These are phyloP conservation scores for Drosophila incognita DNA, from an alignment of 2,888 invertebrate genomes.

Conservation along the genomic window DNA sequence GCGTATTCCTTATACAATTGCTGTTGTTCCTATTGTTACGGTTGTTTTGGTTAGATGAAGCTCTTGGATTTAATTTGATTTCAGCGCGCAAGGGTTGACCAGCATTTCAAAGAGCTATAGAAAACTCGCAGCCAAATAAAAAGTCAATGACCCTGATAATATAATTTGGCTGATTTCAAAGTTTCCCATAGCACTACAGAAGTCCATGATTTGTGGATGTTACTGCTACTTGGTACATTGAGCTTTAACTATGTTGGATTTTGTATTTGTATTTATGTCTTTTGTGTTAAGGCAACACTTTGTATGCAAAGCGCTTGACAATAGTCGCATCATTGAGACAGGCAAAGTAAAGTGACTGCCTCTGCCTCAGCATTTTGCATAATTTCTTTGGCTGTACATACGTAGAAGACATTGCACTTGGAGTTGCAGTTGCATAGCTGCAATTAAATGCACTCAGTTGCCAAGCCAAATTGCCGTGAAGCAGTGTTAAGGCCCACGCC, in stretches of 20 bases:
- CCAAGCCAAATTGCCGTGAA: slow-evolving; percentile 54
- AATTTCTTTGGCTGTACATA: slow-evolving; percentile 15
- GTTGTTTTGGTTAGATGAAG: slow-evolving; percentile 38
- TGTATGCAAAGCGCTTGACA: slow-evolving; percentile 73
- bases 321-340: slow-evolving; percentile 52
- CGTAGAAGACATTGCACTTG: slow-evolving; percentile 65
- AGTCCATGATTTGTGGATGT: slow-evolving; percentile 13
- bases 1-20: slow-evolving; percentile 30
- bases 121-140: slow-evolving; percentile 1
- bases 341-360: slow-evolving; percentile 2
- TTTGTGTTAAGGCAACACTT: slow-evolving; percentile 45
- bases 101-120: slow-evolving; percentile 28
- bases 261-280: slow-evolving; percentile 6
- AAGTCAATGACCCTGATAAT: slow-evolving; percentile 39
- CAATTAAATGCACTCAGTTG: slow-evolving; percentile 77
- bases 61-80: slow-evolving; percentile 57
- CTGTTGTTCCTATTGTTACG: slow-evolving; percentile 21
- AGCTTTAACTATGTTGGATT: slow-evolving; percentile 60
- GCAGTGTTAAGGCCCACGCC: slow-evolving; percentile 44
- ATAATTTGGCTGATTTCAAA: background rate
- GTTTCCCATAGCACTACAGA: slow-evolving; percentile 31
- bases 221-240: slow-evolving; percentile 43
- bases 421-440: slow-evolving; percentile 46
- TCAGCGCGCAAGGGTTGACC: slow-evolving; percentile 47
- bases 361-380: slow-evolving; percentile 2